Evolutionary conservation across 1,140 invertebrate genomes (phyloP).

Genomic region (Drosophila erecta): DNA sequence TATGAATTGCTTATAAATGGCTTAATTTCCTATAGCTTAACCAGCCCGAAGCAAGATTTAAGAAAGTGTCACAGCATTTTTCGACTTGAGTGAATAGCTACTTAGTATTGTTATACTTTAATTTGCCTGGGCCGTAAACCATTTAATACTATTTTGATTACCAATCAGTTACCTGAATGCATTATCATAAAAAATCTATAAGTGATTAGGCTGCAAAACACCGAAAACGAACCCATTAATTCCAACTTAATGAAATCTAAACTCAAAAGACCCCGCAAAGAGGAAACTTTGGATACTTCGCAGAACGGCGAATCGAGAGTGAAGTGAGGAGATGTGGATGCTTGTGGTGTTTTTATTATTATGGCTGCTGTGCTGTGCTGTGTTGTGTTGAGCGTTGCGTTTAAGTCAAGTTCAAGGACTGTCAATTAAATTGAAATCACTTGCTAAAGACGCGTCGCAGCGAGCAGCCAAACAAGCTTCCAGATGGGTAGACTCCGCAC

Average conservation of each 20-base stretch:
- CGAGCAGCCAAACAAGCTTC: slow-evolving; percentile 63
- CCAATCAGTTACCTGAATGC: background rate
- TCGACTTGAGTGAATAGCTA: no score
- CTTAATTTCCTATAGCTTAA: no score
- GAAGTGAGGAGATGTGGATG: slow-evolving; percentile 27
- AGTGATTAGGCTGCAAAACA: background rate
- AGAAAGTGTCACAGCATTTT: no score
- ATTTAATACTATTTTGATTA: background rate
- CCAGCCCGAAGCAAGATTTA: no score
- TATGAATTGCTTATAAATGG: no score
- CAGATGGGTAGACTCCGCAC: slow-evolving; percentile 34
- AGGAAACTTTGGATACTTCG: background rate
- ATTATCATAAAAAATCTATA: background rate
- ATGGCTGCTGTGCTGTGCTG: slow-evolving; percentile 14
- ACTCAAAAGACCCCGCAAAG: background rate
- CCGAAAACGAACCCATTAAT: background rate
- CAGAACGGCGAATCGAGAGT: slow-evolving; percentile 20
- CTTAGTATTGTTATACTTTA: no score
- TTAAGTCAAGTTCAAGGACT: slow-evolving; percentile 84
- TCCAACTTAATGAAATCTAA: slow-evolving; percentile 7
- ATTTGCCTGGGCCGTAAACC: background rate
- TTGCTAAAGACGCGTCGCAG: slow-evolving; percentile 74
- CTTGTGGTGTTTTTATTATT: slow-evolving; percentile 34
- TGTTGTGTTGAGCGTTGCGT: slow-evolving; percentile 68
- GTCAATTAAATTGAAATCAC: slow-evolving; percentile 84